Evolutionary conservation across 2,797 vertebrate genomes (phyloP).

Genomic region (Phrynocephalus vlangalii): DNA sequence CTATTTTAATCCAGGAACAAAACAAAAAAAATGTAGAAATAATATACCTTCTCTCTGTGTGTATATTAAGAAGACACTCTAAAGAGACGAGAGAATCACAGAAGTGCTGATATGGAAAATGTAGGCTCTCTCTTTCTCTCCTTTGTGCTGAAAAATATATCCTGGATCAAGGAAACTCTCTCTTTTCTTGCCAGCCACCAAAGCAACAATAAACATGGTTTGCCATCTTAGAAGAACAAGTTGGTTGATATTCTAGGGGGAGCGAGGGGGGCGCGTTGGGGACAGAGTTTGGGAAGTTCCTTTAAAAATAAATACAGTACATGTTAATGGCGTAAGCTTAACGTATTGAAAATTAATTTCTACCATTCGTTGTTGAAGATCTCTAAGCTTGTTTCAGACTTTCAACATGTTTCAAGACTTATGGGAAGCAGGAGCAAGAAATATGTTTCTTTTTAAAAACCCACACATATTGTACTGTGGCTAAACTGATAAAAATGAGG

Average conservation of each 20-base stretch:
- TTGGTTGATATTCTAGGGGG: not conserved
- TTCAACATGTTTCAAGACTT: too few species aligned
- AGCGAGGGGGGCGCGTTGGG: too few species aligned
- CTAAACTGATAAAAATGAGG: too few species aligned
- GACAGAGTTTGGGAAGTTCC: not conserved
- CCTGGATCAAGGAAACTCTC: not conserved
- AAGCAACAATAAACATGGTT: not conserved
- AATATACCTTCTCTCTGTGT: conserved; percentile 25
- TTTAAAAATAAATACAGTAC: too few species aligned
- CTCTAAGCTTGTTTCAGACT: too few species aligned
- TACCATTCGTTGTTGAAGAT: too few species aligned
- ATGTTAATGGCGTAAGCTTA: too few species aligned
- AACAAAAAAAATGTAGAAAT: conserved; percentile 34
- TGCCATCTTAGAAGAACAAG: too few species aligned
- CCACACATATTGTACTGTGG: too few species aligned
- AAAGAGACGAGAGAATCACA: not conserved
- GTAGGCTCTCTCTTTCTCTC: not conserved
- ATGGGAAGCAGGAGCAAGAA: too few species aligned
- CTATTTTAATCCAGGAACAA: conserved; percentile 61
- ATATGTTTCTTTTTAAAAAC: too few species aligned
- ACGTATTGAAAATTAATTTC: too few species aligned
- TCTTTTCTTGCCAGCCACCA: not conserved
- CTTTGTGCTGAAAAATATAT: not conserved
- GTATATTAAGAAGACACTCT: not conserved
- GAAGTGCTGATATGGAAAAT: not conserved